These are phyloP conservation scores for Anhinga anhinga DNA, from an alignment of 2,113 vertebrate genomes.

Conservation along the genomic window DNA sequence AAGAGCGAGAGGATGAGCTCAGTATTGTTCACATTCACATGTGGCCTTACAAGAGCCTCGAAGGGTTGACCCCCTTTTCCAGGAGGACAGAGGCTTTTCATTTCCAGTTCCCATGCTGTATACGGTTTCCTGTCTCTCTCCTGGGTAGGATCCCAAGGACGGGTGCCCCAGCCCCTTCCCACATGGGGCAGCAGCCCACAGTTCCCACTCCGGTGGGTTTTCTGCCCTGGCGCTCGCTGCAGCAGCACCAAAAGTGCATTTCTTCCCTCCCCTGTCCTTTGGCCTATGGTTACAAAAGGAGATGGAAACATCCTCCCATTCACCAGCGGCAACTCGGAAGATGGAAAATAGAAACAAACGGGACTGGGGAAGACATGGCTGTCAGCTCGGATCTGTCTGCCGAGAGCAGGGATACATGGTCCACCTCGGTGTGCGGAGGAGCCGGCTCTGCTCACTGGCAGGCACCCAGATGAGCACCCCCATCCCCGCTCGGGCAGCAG, in stretches of 20 bases:
- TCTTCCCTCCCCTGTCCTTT: background rate
- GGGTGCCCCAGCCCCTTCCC: background rate
- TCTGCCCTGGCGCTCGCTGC: fast-evolving
- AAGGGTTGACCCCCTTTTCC: background rate
- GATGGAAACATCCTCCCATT: background rate
- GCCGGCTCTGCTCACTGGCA: background rate
- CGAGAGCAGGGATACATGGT: fast-evolving
- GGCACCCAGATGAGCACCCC: background rate
- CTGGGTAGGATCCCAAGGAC: background rate
- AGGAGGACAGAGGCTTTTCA: background rate
- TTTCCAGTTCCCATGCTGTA: fast-evolving
- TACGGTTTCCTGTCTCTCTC: fast-evolving
- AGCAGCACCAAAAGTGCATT: background rate
- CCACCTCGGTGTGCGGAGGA: fast-evolving
- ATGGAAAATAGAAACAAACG: background rate
- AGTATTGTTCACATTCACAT: fast-evolving
- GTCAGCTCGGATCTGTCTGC: background rate
- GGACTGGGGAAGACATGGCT: background rate
- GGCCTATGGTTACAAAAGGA: background rate
- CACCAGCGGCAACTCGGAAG: background rate
- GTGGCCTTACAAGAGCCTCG: fast-evolving
- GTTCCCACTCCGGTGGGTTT: background rate
- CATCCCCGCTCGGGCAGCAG: background rate
- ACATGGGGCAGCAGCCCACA: background rate
- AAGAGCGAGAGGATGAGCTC: background rate